A percentile compares a stretch with the other conserved stretches of the same genome.
These are phyloP conservation scores for Linnaemya vulpina DNA, from an alignment of 2,888 invertebrate species.

Conservation along the genomic window DNA sequence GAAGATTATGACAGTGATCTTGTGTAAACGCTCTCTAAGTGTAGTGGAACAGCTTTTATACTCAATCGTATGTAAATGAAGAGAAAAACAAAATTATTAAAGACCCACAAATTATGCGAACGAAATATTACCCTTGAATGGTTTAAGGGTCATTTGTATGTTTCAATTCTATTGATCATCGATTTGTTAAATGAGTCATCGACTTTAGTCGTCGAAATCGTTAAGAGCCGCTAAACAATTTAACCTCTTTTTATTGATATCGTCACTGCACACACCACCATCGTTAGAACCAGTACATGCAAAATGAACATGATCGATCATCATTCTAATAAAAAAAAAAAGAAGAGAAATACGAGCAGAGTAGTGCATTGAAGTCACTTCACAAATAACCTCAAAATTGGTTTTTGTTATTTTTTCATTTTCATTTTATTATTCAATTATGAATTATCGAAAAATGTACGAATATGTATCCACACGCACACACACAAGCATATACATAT, in stretches of 20 bases:
- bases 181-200: conserved; percentile 58
- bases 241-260: conserved; percentile 39
- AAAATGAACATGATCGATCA: conserved; percentile 20
- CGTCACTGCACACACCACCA: conserved; percentile 9
- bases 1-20: conserved; percentile 67
- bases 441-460: too few species aligned
- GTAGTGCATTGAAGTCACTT: conserved; percentile 2
- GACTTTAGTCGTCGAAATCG: conserved; percentile 52
- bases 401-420: neutral
- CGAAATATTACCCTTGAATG: conserved; percentile 31
- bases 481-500: neutral
- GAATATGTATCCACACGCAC: neutral
- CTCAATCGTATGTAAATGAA: neutral
- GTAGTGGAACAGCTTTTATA: conserved; percentile 11
- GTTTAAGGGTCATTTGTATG: conserved; percentile 45
- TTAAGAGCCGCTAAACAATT: neutral
- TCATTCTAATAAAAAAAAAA: neutral
- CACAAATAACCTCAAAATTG: neutral
- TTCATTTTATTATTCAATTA: neutral
- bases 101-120: neutral
- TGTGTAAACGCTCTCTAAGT: conserved; percentile 13
- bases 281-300: neutral
- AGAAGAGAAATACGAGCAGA: neutral
- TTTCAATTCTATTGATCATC: conserved; percentile 49
- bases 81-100: conserved; percentile 41